Percentiles rank a stretch among this genome's conserved stretches.
Conservation (phyloP, 2,888 invertebrate species). For the Cybosia mesomella region DNA sequence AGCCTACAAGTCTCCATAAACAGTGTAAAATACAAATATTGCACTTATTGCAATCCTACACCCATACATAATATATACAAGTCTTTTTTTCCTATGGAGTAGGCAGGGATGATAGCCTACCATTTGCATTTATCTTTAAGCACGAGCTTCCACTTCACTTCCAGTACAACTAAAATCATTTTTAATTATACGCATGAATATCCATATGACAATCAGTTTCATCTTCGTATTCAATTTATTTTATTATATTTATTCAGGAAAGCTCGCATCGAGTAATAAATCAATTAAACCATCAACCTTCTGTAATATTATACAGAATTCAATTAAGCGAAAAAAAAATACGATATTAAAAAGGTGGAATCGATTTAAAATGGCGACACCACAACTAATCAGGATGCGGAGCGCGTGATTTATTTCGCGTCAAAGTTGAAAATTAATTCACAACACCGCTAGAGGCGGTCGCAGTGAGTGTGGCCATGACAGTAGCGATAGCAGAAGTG, state of each 20-base stretch:
- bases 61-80: too few relatives aligned
- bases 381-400: slow-evolving; percentile 76
- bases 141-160: too few relatives aligned
- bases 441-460: slow-evolving; percentile 61
- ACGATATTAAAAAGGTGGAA: slow-evolving; percentile 55
- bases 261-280: slow-evolving; percentile 10
- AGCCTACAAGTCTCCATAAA: too few relatives aligned
- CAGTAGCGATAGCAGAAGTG: slow-evolving; percentile 1
- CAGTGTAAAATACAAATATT: too few relatives aligned
- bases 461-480: slow-evolving; percentile 24
- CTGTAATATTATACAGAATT: slow-evolving; percentile 38
- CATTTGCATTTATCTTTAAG: too few relatives aligned
- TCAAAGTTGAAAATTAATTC: slow-evolving; percentile 83
- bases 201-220: slow-evolving; percentile 7
- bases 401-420: slow-evolving; percentile 77
- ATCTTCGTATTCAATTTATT: background rate
- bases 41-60: too few relatives aligned
- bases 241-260: background rate
- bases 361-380: slow-evolving; percentile 66
- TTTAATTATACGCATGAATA: background rate
- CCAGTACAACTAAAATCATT: background rate
- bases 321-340: slow-evolving; percentile 49
- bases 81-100: too few relatives aligned
- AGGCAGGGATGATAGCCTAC: too few relatives aligned
- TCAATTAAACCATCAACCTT: slow-evolving; percentile 25